Base-by-base conservation (phyloP, 2,113 vertebrate species). In the Chionis minor region DNA sequence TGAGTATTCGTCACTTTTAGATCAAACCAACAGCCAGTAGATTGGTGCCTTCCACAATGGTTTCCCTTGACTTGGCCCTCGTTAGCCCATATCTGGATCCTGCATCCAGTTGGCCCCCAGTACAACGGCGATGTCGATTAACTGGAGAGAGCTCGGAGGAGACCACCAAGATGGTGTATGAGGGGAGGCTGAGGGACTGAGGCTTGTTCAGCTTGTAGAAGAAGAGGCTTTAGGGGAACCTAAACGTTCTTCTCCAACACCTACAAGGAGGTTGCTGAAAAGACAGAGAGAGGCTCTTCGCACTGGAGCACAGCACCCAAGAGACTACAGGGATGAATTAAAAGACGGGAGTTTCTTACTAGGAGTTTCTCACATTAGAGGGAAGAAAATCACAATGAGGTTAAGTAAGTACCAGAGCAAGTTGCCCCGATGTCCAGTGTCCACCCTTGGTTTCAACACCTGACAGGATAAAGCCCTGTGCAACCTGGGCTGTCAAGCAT, bases 71-170 rank as follows among this genome's bases (percentile, higher is more conserved):
- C n/a, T 33, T 40, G 49, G 10, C 20, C 35, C 21, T 63, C 2
- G 0, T 35, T 47, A 45, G 24, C 33, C 38, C 0, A 1, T 8
- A 6, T 21, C 61, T 74, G 65, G 52, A 66, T 55, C 6, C 27
- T 49, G 14, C 40, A 44, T 12, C 13, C 40, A 44, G 26, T 78
- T 62, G 9, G 6, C 6, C 11, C 28, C 14, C 18, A 22, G 38
- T 45, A n/a, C 62, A 63, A 67, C 14, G 63, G 21, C 6, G 19
- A 12, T 40, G 28, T n/a, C 1, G 2, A 33, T 27, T 55, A 84
- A 79, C 47, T 49, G 23, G 54, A 72, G 32, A 51, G 8, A 51
- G 32, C 20, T 78, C 30, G 33, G 45, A 54, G 65, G 52, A 72
- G 5, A 55, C 19, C 58, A 51, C n/a, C 27, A 55, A 42, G n/a